Conservation (phyloP, 37 sponge, comb jelly and placozoan genomes). For the Corticium candelabrum region DNA sequence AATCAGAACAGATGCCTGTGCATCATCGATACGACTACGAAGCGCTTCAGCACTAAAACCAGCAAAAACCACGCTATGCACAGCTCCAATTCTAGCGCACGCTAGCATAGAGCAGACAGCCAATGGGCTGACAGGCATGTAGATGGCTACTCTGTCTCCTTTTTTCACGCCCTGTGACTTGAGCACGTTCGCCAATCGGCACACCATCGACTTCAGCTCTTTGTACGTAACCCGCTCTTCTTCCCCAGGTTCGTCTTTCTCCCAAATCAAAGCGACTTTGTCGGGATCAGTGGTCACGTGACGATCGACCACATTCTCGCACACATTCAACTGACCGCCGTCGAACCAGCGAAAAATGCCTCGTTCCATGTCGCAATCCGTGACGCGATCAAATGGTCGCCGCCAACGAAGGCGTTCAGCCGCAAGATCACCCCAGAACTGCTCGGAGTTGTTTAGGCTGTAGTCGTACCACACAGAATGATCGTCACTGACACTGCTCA, state of each 20-base stretch:
- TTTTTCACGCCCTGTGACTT: conserved; percentile 70
- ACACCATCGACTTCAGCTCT: conserved; percentile 66
- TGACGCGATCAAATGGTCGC: conserved; percentile 58
- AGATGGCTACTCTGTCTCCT: conserved; percentile 87
- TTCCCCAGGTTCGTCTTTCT: conserved; percentile 77
- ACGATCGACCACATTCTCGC: conserved; percentile 82
- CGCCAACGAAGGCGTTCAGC: conserved; percentile 60
- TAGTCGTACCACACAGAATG: conserved; percentile 55
- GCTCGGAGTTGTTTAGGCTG: conserved; percentile 62
- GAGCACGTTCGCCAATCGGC: conserved; percentile 82
- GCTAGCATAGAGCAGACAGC: conserved; percentile 87
- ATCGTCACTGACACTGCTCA: neutral
- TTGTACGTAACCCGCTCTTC: conserved; percentile 71
- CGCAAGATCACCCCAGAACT: conserved; percentile 83
- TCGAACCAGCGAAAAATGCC: conserved; percentile 77
- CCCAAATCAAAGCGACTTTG: conserved; percentile 79
- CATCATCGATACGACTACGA: conserved; percentile 62
- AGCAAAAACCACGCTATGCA: conserved; percentile 92
- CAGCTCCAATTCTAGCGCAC: conserved; percentile 87
- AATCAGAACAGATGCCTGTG: conserved; percentile 57
- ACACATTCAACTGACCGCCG: conserved; percentile 75
- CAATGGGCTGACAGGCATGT: conserved; percentile 85
- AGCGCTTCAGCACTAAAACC: conserved; percentile 92
- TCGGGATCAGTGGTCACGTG: conserved; percentile 56
- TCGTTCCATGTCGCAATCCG: conserved; percentile 53